Percentiles rank a stretch among this genome's conserved stretches.
phyloP scores from a whole-genome alignment of 2,888 invertebrate genomes.

The Rhingia rostrata region DNA sequence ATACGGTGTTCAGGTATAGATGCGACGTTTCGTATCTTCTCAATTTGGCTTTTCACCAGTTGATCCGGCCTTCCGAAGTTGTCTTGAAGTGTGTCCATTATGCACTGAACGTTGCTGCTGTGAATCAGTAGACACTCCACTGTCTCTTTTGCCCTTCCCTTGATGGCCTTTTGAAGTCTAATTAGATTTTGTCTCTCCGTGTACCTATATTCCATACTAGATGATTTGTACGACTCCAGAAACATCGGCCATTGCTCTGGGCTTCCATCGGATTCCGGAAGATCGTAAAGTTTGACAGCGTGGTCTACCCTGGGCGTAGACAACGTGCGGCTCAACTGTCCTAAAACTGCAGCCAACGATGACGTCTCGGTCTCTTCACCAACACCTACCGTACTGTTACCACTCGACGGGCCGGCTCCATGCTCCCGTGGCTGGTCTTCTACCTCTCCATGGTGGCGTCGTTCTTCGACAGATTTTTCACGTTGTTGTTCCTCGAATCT shows the following conservation, averaged over 20 bases:
- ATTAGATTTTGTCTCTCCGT: conserved; percentile 27
- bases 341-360: not conserved
- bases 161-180: conserved; percentile 34
- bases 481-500: conserved; percentile 2
- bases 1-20: not conserved
- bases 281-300: not conserved
- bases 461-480: not conserved
- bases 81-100: not conserved
- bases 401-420: not conserved
- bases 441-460: not conserved
- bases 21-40: not conserved
- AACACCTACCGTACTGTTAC: not conserved
- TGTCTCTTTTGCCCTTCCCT: conserved; percentile 43
- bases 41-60: conserved; percentile 9
- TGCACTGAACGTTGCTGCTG: no score
- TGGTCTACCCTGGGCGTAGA: not conserved
- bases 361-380: not conserved
- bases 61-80: conserved; percentile 17
- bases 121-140: conserved; percentile 49
- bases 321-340: conserved; percentile 1
- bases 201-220: conserved; percentile 14
- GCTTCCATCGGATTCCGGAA: conserved; percentile 16
- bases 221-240: conserved; percentile 6
- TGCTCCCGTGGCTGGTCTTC: no score
- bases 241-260: conserved; percentile 21